These are phyloP conservation scores for Cephus sareptanus DNA, from an alignment of 2,888 invertebrate genomes.

Conservation along the genomic window DNA sequence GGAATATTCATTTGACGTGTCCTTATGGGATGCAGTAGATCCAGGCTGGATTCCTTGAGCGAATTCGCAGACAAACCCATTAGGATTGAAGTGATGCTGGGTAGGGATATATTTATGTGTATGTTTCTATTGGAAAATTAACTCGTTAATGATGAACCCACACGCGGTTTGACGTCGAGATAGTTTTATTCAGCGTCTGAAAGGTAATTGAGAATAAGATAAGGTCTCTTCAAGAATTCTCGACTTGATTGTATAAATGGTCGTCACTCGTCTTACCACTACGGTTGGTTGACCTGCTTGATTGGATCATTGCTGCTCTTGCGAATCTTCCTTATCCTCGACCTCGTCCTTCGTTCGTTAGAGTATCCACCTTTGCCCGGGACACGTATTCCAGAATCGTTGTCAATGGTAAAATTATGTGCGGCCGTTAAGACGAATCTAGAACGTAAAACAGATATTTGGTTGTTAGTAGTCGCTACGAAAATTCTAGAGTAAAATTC, in stretches of 20 bases:
- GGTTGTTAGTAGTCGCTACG: background rate
- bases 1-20: background rate
- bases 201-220: background rate
- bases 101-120: slow-evolving; percentile 34
- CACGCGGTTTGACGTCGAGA: background rate
- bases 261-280: slow-evolving; percentile 1
- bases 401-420: background rate
- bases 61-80: slow-evolving; percentile 41
- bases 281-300: background rate
- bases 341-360: background rate
- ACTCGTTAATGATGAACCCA: background rate
- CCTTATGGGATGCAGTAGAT: slow-evolving; percentile 58
- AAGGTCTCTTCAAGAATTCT: background rate
- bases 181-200: background rate
- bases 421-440: background rate
- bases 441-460: background rate
- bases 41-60: slow-evolving; percentile 31
- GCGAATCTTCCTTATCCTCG: background rate
- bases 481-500: background rate
- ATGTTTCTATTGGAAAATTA: background rate
- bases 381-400: background rate
- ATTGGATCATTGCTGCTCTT: background rate
- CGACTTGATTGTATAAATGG: slow-evolving; percentile 1
- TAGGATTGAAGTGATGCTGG: slow-evolving; percentile 50
- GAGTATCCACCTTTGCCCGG: background rate